phyloP scores from a whole-genome alignment of 2,888 invertebrate species.

The Sisyra nigra region DNA sequence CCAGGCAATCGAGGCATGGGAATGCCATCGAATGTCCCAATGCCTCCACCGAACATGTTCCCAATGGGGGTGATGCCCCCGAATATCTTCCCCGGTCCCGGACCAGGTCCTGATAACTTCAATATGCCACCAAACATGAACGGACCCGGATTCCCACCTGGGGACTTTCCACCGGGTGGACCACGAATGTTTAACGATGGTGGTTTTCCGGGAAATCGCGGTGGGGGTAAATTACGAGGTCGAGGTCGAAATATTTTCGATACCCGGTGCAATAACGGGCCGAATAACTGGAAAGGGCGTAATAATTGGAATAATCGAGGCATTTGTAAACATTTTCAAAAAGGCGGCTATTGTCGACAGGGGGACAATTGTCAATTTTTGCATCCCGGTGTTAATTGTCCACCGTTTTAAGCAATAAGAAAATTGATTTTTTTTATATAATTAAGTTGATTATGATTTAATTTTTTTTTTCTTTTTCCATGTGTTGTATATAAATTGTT shows the following conservation, averaged over 20 bases:
- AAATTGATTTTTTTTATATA: conserved; percentile 2
- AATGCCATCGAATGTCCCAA: conserved; percentile 12
- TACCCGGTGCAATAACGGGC: conserved; percentile 17
- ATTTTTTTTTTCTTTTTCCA: conserved; percentile 1
- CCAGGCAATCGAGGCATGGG: conserved; percentile 29
- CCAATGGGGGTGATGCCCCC: conserved; percentile 29
- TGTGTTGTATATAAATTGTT: background rate
- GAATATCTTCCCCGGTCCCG: conserved; percentile 18
- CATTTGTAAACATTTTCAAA: conserved; percentile 63
- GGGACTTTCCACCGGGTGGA: conserved; percentile 18
- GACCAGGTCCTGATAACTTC: conserved; percentile 17
- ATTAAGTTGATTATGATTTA: background rate
- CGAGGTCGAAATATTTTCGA: conserved; percentile 28
- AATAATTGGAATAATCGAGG: conserved; percentile 35
- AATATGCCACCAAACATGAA: conserved; percentile 30
- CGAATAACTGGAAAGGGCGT: conserved; percentile 19
- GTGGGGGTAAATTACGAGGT: conserved; percentile 19
- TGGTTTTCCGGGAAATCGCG: conserved; percentile 9
- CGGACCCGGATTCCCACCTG: conserved; percentile 23
- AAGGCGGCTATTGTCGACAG: conserved; percentile 64
- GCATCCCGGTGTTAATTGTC: conserved; percentile 55
- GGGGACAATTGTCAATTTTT: conserved; percentile 71
- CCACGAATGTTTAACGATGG: conserved; percentile 12
- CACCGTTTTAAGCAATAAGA: conserved; percentile 22
- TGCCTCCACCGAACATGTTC: conserved; percentile 19